Evolutionary conservation across 1,140 invertebrate species (phyloP).

Genomic region (Cephus cinctus): DNA sequence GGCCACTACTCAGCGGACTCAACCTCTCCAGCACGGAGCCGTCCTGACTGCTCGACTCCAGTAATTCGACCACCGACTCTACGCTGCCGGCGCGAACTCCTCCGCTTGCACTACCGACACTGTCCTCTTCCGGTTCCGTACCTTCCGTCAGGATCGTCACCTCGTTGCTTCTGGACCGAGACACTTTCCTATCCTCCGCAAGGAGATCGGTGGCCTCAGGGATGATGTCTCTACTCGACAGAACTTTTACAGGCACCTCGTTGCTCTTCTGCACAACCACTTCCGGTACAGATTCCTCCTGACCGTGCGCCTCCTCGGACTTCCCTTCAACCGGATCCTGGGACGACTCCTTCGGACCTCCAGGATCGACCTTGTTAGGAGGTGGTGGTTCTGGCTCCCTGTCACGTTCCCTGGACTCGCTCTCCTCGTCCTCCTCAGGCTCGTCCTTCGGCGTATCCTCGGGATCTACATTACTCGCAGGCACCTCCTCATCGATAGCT

Average conservation of each 20-base stretch:
- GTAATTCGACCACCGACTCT: constrained; percentile 27
- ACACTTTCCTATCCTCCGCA: too few relatives aligned
- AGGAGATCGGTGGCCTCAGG: background rate
- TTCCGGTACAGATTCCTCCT: background rate
- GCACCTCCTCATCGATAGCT: constrained; percentile 1
- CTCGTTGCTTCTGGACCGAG: too few relatives aligned
- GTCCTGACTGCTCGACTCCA: constrained; percentile 43
- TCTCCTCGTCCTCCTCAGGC: constrained; percentile 45
- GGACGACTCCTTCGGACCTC: constrained; percentile 16
- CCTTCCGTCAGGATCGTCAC: constrained; percentile 13
- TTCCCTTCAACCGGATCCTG: constrained; percentile 5
- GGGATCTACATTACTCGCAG: background rate
- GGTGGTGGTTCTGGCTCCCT: constrained; percentile 49
- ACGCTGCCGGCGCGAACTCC: constrained; percentile 10
- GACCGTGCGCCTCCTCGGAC: constrained; percentile 9
- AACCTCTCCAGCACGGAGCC: constrained; percentile 54
- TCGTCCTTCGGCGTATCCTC: constrained; percentile 19
- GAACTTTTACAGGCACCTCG: background rate
- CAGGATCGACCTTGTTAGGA: constrained; percentile 33
- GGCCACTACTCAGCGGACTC: constrained; percentile 44
- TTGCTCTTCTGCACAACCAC: background rate
- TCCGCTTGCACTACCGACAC: constrained; percentile 1
- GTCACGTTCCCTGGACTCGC: constrained; percentile 48
- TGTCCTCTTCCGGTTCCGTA: constrained; percentile 15
- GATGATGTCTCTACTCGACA: background rate